Evolutionary conservation across 2,113 vertebrate species (phyloP).

Genomic region (Calidris pugnax): DNA sequence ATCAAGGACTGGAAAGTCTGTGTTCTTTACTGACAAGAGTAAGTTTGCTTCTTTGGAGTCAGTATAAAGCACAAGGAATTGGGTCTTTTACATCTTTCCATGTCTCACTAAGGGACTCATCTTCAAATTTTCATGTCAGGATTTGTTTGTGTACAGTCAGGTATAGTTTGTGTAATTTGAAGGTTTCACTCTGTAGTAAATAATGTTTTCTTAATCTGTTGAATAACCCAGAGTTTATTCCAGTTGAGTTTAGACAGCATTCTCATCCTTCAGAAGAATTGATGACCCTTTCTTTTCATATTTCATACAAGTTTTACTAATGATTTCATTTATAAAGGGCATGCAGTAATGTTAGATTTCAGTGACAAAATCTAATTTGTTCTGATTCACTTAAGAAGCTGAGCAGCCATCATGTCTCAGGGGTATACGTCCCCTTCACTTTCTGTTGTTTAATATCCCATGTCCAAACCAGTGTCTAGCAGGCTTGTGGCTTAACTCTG

Average conservation of each 20-base stretch:
- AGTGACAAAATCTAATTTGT: background rate
- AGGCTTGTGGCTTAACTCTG: background rate
- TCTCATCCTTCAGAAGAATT: background rate
- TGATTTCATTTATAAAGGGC: background rate
- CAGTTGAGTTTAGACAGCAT: background rate
- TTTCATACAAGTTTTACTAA: background rate
- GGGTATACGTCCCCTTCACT: background rate
- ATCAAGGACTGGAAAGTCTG: background rate
- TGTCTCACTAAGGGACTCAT: background rate
- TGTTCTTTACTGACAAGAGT: background rate
- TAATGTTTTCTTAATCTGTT: background rate
- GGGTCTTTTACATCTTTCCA: rapidly evolving
- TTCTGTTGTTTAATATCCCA: background rate
- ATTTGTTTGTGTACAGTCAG: background rate
- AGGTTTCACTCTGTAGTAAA: background rate
- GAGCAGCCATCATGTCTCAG: background rate
- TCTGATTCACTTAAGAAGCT: background rate
- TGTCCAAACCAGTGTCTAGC: background rate
- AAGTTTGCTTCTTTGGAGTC: background rate
- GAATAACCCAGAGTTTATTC: background rate
- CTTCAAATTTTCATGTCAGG: background rate
- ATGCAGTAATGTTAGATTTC: background rate
- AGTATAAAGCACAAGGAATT: background rate
- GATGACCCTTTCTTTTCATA: background rate
- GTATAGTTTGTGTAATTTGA: background rate